Evolutionary conservation across 1,140 invertebrate genomes (phyloP).

Genomic region (Lordiphosa collinella): DNA sequence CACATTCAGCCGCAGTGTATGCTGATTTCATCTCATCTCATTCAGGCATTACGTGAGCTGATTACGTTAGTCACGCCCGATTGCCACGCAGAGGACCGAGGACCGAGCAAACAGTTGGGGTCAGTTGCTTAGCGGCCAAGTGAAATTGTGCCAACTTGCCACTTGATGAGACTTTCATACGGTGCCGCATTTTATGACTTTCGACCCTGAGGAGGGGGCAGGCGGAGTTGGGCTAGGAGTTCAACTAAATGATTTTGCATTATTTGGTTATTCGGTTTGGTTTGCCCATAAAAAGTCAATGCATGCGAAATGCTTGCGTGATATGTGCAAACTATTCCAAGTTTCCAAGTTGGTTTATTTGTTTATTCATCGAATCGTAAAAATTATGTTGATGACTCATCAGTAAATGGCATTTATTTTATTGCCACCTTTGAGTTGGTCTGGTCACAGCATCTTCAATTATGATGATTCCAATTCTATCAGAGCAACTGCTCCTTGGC

Average conservation of each 20-base stretch:
- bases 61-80: constrained; percentile 73
- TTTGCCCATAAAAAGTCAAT: constrained; percentile 74
- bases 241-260: constrained; percentile 78
- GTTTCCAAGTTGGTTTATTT: constrained; percentile 55
- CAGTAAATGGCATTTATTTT: constrained; percentile 78
- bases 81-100: constrained; percentile 17
- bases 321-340: constrained; percentile 58
- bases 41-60: constrained; percentile 72
- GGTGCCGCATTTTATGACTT: constrained; percentile 73
- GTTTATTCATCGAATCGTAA: constrained; percentile 78
- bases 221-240: constrained; percentile 16
- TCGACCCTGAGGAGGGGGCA: constrained; percentile 5
- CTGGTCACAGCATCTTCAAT: constrained; percentile 30
- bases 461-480: constrained; percentile 58
- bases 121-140: constrained; percentile 65
- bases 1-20: constrained; percentile 39
- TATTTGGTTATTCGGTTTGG: constrained; percentile 51
- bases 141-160: constrained; percentile 74
- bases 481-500: constrained; percentile 17
- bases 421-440: constrained; percentile 55
- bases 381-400: constrained; percentile 79
- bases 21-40: constrained; percentile 75
- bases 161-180: constrained; percentile 72
- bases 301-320: constrained; percentile 76
- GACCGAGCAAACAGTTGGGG: not conserved